A percentile compares a stretch with the other conserved stretches of the same genome.
These are phyloP conservation scores for Coptotermes formosanus DNA, from an alignment of 1,140 invertebrate species.

Conservation along the genomic window DNA sequence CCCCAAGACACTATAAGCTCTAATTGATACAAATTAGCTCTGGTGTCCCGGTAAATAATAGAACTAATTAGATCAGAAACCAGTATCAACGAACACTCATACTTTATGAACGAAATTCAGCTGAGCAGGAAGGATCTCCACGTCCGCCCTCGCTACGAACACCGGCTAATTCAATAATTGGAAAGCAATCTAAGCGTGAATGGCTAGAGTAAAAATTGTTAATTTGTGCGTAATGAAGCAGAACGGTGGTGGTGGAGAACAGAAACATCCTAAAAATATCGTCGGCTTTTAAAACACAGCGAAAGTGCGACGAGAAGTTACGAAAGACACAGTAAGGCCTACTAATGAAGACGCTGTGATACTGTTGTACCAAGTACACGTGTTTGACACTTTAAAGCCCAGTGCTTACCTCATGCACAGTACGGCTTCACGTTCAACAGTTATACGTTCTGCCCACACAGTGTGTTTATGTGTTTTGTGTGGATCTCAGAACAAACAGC, in stretches of 20 bases:
- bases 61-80: slow-evolving; percentile 37
- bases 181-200: slow-evolving; percentile 33
- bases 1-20: slow-evolving; percentile 26
- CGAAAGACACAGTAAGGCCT: background rate
- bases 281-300: background rate
- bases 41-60: slow-evolving; percentile 39
- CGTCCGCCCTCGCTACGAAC: background rate
- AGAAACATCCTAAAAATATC: background rate
- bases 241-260: background rate
- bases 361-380: too few species aligned
- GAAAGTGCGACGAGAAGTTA: background rate
- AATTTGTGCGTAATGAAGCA: slow-evolving; percentile 31
- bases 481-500: too few species aligned
- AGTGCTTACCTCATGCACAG: too few species aligned
- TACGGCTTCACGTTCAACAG: too few species aligned
- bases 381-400: too few species aligned
- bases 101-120: slow-evolving; percentile 37
- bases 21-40: slow-evolving; percentile 40
- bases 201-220: slow-evolving; percentile 12
- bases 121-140: background rate
- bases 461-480: too few species aligned
- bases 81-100: slow-evolving; percentile 35
- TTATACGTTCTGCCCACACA: too few species aligned
- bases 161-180: slow-evolving; percentile 33
- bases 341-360: too few species aligned